Conservation (phyloP, 2,113 vertebrate species). For the Bufo bufo region DNA sequence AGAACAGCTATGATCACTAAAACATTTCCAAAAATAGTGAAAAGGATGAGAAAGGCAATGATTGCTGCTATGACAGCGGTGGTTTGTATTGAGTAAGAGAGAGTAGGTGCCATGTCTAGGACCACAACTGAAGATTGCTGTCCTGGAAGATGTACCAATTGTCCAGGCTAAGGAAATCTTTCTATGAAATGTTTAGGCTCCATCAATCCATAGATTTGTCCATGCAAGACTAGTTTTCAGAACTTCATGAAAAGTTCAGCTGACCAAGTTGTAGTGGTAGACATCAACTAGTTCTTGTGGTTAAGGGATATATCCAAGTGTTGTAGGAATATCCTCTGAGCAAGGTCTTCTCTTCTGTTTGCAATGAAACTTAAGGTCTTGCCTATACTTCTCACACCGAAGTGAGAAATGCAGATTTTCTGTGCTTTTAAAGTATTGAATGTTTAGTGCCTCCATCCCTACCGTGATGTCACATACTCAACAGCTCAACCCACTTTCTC, state of each 20-base stretch:
- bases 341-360: neutral
- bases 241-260: constrained; percentile 11
- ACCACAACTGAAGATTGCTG: constrained; percentile 48
- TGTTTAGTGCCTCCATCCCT: constrained; percentile 45
- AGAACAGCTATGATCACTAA: constrained; percentile 91
- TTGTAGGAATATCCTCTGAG: neutral
- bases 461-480: constrained; percentile 42
- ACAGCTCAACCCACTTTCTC: constrained; percentile 29
- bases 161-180: constrained; percentile 13
- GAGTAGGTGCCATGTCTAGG: constrained; percentile 63
- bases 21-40: constrained; percentile 88
- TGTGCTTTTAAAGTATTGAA: constrained; percentile 54
- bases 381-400: neutral
- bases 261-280: neutral
- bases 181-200: neutral
- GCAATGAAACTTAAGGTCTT: constrained; percentile 1
- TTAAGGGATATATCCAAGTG: neutral
- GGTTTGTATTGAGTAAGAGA: constrained; percentile 76
- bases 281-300: neutral
- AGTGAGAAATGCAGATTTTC: constrained; percentile 37
- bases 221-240: neutral
- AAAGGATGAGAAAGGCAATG: constrained; percentile 86
- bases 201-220: neutral
- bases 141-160: neutral
- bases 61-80: constrained; percentile 79